Evolutionary conservation across 2,888 invertebrate species (phyloP), one percentile per base, ranked within the genome.

Genomic region (Hofmannophila pseudospretella): DNA sequence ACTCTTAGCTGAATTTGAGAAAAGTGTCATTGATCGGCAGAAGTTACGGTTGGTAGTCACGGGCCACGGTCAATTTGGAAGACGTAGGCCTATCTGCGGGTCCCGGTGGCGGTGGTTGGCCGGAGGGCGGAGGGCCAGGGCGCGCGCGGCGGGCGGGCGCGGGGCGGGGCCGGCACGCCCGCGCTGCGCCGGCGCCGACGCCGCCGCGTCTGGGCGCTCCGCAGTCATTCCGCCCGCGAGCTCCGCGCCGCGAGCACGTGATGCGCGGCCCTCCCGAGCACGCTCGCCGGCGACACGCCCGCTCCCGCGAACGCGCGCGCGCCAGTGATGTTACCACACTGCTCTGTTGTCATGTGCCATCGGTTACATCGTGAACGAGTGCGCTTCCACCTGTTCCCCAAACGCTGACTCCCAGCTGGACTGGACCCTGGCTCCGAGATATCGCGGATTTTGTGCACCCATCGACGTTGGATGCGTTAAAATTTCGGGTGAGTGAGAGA

Each of bases 401-500:
- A 81, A 65, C 81, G 81, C 67, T 81, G 77, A 80, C 56, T 56
- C 57, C 59, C 58, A 55, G 57, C 58, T 44, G 43, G 45, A 28
- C 27, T 25, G n/a, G 10, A 7, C 33, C 55, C n/a, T n/a, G n/a
- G n/a, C n/a, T n/a, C 62, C 58, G 60, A 64, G 66, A 27, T 27
- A 66, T 66, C 67, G 61, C 75, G 73, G 66, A 73, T 77, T 77
- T 70, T 73, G 70, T 72, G 70, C 69, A 69, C 72, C 67, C 64
- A 68, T 69, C 73, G 69, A 70, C 80, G 79, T 81, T 80, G 84
- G 85, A 85, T 84, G 84, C 82, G 75, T 79, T 82, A 71, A 82
- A 75, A 84, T 82, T 84, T 84, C 71, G 81, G 85, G 85, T 84
- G 82, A 81, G 85, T 81, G 82, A 81, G 84, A 72, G 73, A 74